Evolutionary conservation across 2,797 vertebrate species (phyloP).

Genomic region (Liasis olivaceus): DNA sequence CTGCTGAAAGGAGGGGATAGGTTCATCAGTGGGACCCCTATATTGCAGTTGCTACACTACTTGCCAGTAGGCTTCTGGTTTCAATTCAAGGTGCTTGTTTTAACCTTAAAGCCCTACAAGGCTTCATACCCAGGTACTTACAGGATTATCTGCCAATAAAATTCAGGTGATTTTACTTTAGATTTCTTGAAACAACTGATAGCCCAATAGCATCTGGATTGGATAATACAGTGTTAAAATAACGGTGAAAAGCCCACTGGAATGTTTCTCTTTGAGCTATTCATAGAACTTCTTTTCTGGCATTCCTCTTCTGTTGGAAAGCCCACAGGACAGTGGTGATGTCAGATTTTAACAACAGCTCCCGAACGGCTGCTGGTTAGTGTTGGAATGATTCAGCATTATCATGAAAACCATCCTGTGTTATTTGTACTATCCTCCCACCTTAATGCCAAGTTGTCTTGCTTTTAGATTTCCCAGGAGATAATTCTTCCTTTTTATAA

Average conservation of each 20-base stretch:
- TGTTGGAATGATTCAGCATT: constrained; percentile 9
- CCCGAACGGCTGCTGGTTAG: background rate
- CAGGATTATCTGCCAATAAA: background rate
- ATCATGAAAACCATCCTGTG: constrained; percentile 3
- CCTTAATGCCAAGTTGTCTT: background rate
- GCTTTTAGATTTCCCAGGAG: constrained; percentile 1
- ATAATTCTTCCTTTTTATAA: background rate
- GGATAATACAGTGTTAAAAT: background rate
- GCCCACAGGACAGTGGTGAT: background rate
- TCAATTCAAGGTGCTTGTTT: background rate
- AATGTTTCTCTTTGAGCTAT: background rate
- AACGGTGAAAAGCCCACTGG: background rate
- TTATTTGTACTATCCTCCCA: background rate
- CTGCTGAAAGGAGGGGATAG: background rate
- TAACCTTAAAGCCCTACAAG: background rate
- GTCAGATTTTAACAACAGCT: constrained; percentile 14
- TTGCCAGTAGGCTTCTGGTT: background rate
- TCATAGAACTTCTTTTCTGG: background rate
- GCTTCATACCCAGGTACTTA: background rate
- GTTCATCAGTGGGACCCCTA: background rate
- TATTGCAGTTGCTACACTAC: background rate
- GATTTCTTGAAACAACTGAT: background rate
- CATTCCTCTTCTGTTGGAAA: background rate
- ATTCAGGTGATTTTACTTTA: background rate
- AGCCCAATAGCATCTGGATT: background rate